Evolutionary conservation across 2,113 vertebrate species (phyloP), one percentile per base, ranked within the genome.

Genomic region (Notothenia rossii): DNA sequence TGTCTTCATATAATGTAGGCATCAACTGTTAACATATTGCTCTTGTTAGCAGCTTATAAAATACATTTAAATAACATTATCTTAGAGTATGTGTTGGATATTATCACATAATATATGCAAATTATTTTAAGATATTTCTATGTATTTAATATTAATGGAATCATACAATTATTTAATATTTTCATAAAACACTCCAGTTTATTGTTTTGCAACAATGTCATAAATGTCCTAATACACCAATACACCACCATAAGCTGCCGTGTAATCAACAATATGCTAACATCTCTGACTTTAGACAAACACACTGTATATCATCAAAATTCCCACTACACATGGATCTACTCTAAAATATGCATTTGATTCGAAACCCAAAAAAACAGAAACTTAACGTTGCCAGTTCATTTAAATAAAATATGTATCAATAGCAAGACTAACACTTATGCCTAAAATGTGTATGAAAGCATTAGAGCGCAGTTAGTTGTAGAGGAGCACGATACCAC

Each of bases 401-500:
- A 64, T 48, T 25, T 64, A 40, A 40, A 4, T 49, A 72, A 58
- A 43, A 55, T n/a, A 51, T 50, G 18, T n/a, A 29, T 29, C 29
- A 29, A 29, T 29, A 29, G 29, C 29, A 29, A 29, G 3, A 29
- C 29, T 9, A 17, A 62, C 2, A 49, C 13, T 43, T n/a, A 14
- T 53, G 4, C 22, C 8, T 68, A 14, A 10, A 55, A 36, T 61
- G 9, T 17, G 15, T 20, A 60, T 51, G 13, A 3, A 54, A 59
- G 18, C 6, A 36, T 54, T 54, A 22, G 54, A 83, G 48, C 25
- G 36, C 45, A 48, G 49, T 80, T 77, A 58, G 45, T 59, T 46
- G 12, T 4, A 22, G 22, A 6, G 46, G 45, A 56, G 29, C 33
- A 48, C 67, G 51, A 49, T 13, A 40, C 2, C 13, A 43, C 75